These are phyloP conservation scores for Sialis fuliginosa DNA, from an alignment of 2,888 invertebrate genomes.

Conservation along the genomic window DNA sequence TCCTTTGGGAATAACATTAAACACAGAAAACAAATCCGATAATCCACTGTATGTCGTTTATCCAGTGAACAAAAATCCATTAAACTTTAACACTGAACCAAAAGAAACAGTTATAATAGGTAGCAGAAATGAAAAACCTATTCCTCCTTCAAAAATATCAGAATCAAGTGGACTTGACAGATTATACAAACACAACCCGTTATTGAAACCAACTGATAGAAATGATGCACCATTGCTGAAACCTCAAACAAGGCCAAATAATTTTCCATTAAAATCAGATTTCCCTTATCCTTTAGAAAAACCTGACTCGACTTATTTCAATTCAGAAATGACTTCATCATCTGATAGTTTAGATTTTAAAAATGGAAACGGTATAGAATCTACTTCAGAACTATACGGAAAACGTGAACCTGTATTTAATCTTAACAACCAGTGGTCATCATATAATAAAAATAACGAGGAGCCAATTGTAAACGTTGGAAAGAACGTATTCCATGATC, in stretches of 20 bases:
- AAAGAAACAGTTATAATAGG: conserved; percentile 36
- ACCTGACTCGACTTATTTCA: conserved; percentile 29
- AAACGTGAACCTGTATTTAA: conserved; percentile 6
- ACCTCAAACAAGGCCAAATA: conserved; percentile 20
- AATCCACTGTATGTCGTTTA: conserved; percentile 38
- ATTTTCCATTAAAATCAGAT: conserved; percentile 29
- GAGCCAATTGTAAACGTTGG: conserved; percentile 26
- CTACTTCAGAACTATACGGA: not conserved
- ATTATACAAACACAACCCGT: conserved; percentile 27
- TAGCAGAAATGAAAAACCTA: conserved; percentile 30
- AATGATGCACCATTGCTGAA: conserved; percentile 25
- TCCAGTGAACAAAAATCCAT: conserved; percentile 34
- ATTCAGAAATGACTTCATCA: conserved; percentile 7
- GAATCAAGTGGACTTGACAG: conserved; percentile 13
- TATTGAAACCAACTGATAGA: conserved; percentile 22
- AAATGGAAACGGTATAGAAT: not conserved
- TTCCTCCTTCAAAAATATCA: conserved; percentile 22
- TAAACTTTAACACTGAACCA: conserved; percentile 27
- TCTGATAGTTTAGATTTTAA: conserved; percentile 3
- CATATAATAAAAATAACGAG: conserved; percentile 23
- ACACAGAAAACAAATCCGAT: conserved; percentile 13
- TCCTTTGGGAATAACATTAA: conserved; percentile 8
- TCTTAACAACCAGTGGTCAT: conserved; percentile 22
- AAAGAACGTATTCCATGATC: conserved; percentile 11
- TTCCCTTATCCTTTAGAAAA: conserved; percentile 47